A percentile compares a stretch with the other conserved stretches of the same genome.
Evolutionary conservation across 2,888 invertebrate genomes (phyloP).

Genomic region (Leptinotarsa rubiginosa): DNA sequence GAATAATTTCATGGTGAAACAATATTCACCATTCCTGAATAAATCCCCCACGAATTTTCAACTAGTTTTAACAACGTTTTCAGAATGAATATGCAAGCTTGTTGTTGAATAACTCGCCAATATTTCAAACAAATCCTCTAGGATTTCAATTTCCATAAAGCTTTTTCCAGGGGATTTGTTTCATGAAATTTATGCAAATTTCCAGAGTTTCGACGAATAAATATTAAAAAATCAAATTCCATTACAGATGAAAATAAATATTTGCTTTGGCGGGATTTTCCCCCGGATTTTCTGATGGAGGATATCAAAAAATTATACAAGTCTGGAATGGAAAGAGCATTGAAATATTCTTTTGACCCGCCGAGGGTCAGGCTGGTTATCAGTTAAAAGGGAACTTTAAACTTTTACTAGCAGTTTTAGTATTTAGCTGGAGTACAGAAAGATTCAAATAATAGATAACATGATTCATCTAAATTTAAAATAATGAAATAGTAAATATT

Average conservation of each 20-base stretch:
- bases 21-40: too few species aligned
- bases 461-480: too few species aligned
- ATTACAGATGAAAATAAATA: constrained; percentile 14
- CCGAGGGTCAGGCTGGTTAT: too few species aligned
- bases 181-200: constrained; percentile 16
- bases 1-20: too few species aligned
- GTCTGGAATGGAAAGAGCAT: too few species aligned
- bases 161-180: background rate
- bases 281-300: background rate
- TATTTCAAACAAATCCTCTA: background rate
- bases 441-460: too few species aligned
- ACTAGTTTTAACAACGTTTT: background rate
- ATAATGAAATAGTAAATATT: too few species aligned
- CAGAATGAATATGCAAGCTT: background rate
- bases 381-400: too few species aligned
- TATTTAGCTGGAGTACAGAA: too few species aligned
- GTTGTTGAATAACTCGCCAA: background rate
- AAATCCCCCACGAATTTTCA: background rate
- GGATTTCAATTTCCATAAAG: constrained; percentile 15
- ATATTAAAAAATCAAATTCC: constrained; percentile 8
- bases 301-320: too few species aligned
- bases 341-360: too few species aligned
- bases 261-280: background rate
- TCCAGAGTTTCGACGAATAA: background rate
- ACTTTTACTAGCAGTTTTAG: too few species aligned